Evolutionary conservation across 2,888 invertebrate species (phyloP), one percentile per base, ranked within the genome.

Genomic region (Tridacna gigas): DNA sequence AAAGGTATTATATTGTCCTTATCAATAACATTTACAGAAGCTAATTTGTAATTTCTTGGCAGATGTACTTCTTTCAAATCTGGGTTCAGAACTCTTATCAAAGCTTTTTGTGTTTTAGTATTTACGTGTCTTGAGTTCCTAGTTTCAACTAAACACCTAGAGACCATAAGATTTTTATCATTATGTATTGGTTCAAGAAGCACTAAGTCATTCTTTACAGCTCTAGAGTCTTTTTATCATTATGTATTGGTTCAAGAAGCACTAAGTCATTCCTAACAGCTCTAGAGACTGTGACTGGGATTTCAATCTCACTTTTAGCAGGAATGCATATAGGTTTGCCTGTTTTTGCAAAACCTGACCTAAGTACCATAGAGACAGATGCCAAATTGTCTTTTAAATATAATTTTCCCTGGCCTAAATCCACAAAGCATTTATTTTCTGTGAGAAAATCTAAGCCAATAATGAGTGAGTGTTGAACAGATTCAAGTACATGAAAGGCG

Each of bases 401-500:
- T 11, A 88, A 26, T n/a, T 51, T 48, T 61, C 74, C 65, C 28
- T 83, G 71, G 13, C 66, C 71, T 61, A 82, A 82, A 60, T 88
- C 78, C 1, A 86, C 74, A 56, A 60, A 67, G 11, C 82, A 84
- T 15, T 77, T 48, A 22, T 13, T 63, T 5, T 20, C 18, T 18
- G 69, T 82, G 25, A 88, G 65, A 69, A 88, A 88, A 76, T 88
- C 88, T 22, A 80, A n/a, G 63, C 84, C 88, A 12, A 77, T 74
- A 45, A 82, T 77, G 12, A 82, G 74, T 77, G 77, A 74, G 18
- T 48, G 51, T 37, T 82, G 73, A 20, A 82, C 48, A 48, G 48
- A 18, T 18, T 67, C 60, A 18, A 77, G 45, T 0, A 77, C 74
- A 67, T 78, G 63, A 75, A 56, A 74, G 22, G 61, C 75, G 15